These are phyloP conservation scores for Gobiocypris rarus DNA, from an alignment of 2,113 vertebrate species.

Conservation along the genomic window DNA sequence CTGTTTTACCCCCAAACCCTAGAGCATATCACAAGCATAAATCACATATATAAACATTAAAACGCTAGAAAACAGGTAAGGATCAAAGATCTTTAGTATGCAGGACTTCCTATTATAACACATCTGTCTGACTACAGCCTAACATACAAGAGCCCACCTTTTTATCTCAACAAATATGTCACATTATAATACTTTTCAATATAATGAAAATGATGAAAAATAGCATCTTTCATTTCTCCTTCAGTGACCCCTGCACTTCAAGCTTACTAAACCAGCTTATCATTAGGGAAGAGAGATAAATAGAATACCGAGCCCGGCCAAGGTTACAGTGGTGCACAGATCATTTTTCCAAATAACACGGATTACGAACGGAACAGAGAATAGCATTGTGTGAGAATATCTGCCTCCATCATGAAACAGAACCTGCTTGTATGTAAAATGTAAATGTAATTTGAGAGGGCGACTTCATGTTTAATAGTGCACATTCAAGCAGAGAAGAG, in stretches of 20 bases:
- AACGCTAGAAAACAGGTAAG: not conserved
- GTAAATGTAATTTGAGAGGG: conserved; percentile 65
- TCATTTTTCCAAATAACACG: conserved; percentile 63
- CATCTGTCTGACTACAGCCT: not conserved
- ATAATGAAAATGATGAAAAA: not conserved
- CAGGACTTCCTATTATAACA: not conserved
- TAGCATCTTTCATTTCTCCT: not conserved
- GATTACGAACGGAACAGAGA: conserved; percentile 43
- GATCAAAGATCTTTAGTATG: not conserved
- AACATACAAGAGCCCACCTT: not conserved
- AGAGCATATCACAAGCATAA: not conserved
- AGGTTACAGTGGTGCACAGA: conserved; percentile 60
- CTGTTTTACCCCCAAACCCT: conserved; percentile 40
- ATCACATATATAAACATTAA: not conserved
- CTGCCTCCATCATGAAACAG: conserved; percentile 47
- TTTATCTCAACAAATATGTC: not conserved
- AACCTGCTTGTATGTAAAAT: conserved; percentile 62
- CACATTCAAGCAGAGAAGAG: conserved; percentile 60
- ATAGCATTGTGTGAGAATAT: conserved; percentile 44
- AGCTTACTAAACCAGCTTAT: conserved; percentile 31
- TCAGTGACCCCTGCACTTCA: not conserved
- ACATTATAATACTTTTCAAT: not conserved
- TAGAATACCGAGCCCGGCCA: conserved; percentile 20
- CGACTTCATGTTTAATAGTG: conserved; percentile 55
- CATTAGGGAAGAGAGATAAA: conserved; percentile 28